Percentiles rank a stretch among this genome's conserved stretches.
Evolutionary conservation across 2,888 invertebrate genomes (phyloP).

Genomic region (Hesperia comma): DNA sequence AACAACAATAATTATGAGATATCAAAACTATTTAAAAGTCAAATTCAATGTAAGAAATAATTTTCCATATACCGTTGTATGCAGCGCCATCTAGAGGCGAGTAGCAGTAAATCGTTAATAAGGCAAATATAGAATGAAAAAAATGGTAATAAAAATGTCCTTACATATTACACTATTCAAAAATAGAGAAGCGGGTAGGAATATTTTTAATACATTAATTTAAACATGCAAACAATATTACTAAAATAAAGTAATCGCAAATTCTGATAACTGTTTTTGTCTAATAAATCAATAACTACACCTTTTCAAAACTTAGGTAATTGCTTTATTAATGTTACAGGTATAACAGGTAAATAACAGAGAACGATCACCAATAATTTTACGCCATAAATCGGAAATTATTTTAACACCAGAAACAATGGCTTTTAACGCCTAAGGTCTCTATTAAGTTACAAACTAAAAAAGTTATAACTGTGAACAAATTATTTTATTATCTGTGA

Average conservation of each 20-base stretch:
- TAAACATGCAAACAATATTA: too few relatives aligned
- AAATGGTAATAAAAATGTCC: too few relatives aligned
- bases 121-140: too few relatives aligned
- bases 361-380: constrained; percentile 25
- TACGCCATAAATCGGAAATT: constrained; percentile 46
- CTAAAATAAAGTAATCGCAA: neutral
- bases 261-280: neutral
- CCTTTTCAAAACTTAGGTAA: constrained; percentile 13
- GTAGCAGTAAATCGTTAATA: constrained; percentile 51
- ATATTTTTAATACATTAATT: too few relatives aligned
- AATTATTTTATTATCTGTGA: constrained; percentile 60
- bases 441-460: constrained; percentile 51
- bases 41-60: too few relatives aligned
- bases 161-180: too few relatives aligned
- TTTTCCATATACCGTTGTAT: neutral
- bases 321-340: constrained; percentile 10
- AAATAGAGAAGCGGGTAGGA: too few relatives aligned
- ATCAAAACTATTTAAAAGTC: too few relatives aligned
- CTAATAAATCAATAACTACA: neutral
- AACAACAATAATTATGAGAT: neutral
- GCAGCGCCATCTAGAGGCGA: constrained; percentile 67
- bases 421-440: constrained; percentile 47
- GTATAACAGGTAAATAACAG: constrained; percentile 24
- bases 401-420: constrained; percentile 44
- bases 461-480: constrained; percentile 18